Conservation (phyloP, 2,113 vertebrate species). For the Psettodes erumei region DNA sequence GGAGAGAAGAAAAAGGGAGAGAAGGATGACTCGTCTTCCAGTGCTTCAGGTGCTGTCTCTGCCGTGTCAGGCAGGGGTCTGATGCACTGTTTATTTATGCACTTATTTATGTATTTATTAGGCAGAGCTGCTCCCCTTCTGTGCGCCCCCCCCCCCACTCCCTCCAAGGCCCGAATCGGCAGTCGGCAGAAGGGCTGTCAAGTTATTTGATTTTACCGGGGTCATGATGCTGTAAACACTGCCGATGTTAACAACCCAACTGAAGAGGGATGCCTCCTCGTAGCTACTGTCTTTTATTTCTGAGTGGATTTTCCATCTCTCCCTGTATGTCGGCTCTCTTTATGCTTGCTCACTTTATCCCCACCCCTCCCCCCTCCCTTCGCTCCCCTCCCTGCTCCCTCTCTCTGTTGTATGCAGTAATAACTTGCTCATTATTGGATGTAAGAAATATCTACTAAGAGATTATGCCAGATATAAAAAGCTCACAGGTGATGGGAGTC, state of each 20-base stretch:
- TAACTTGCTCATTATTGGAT: constrained; percentile 83
- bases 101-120: constrained; percentile 82
- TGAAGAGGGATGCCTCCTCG: constrained; percentile 34
- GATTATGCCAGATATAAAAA: constrained; percentile 83
- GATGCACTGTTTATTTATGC: constrained; percentile 77
- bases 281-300: constrained; percentile 41
- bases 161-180: constrained; percentile 44
- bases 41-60: constrained; percentile 76
- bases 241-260: constrained; percentile 63
- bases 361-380: neutral
- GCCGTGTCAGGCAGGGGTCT: constrained; percentile 69
- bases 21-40: constrained; percentile 60
- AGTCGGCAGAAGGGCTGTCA: constrained; percentile 55
- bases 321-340: constrained; percentile 39
- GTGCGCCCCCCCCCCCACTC: constrained; percentile 10
- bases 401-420: constrained; percentile 76
- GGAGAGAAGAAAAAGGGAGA: constrained; percentile 55
- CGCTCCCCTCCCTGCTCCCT: constrained; percentile 38
- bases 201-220: constrained; percentile 70
- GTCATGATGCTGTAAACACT: constrained; percentile 59
- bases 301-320: constrained; percentile 25
- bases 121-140: constrained; percentile 33
- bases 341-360: constrained; percentile 18
- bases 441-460: constrained; percentile 81
- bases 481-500: constrained; percentile 77